These are phyloP conservation scores for Coelinius sp. DNA, from an alignment of 2,888 invertebrate genomes.

Conservation along the genomic window DNA sequence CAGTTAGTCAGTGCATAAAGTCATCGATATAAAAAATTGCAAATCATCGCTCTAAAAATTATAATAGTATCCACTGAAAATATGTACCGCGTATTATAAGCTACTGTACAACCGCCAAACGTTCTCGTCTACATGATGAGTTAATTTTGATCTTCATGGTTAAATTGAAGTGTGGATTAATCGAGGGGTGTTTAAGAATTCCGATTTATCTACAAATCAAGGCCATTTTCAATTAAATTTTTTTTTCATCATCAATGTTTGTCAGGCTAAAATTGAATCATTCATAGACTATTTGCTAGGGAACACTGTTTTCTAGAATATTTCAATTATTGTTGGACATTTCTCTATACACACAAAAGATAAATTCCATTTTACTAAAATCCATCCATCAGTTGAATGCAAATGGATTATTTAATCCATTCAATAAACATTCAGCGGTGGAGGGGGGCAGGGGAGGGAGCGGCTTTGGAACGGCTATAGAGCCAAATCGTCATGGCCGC, in stretches of 20 bases:
- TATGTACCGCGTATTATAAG: background rate
- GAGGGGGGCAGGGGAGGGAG: too few relatives aligned
- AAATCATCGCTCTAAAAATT: background rate
- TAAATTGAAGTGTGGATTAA: slow-evolving; percentile 16
- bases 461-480: too few relatives aligned
- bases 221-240: slow-evolving; percentile 16
- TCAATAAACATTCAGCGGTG: too few relatives aligned
- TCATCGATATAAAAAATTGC: background rate
- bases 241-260: background rate
- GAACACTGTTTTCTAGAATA: too few relatives aligned
- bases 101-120: background rate
- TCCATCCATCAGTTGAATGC: too few relatives aligned
- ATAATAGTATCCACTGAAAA: background rate
- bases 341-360: background rate
- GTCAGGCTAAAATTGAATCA: background rate
- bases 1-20: background rate
- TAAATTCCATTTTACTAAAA: too few relatives aligned
- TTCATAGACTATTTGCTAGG: background rate
- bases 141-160: slow-evolving; percentile 18
- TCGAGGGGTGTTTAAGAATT: background rate
- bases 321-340: too few relatives aligned
- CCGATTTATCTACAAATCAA: background rate
- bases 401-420: too few relatives aligned
- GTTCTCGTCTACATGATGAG: slow-evolving; percentile 19
- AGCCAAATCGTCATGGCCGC: too few relatives aligned